Conservation (phyloP, 1,140 invertebrate genomes). For the Drepana arcuata region DNA sequence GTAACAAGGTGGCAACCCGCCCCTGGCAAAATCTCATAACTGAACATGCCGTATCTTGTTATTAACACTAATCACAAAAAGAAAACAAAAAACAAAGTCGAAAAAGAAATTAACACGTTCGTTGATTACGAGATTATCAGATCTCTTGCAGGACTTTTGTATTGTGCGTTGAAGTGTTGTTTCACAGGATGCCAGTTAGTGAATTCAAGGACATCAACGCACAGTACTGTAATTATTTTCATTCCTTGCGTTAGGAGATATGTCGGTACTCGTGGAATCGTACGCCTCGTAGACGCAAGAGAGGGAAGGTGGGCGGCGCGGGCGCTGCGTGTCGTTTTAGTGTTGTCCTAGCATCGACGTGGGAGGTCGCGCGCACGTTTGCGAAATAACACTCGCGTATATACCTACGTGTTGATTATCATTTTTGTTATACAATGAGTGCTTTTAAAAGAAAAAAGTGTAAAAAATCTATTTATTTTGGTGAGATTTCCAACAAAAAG, state of each 20-base stretch:
- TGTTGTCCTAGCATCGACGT: slow-evolving; percentile 9
- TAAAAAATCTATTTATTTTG: slow-evolving; percentile 11
- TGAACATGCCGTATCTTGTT: too few species aligned
- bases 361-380: slow-evolving; percentile 12
- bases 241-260: slow-evolving; percentile 17
- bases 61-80: too few species aligned
- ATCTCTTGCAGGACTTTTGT: slow-evolving; percentile 1
- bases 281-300: slow-evolving; percentile 16
- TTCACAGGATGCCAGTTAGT: slow-evolving; percentile 9
- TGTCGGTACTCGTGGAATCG: slow-evolving; percentile 15
- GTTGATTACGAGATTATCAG: slow-evolving; percentile 12
- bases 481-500: slow-evolving; percentile 9
- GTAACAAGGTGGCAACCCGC: too few species aligned
- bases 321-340: slow-evolving; percentile 10
- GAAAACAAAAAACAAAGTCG: too few species aligned
- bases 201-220: slow-evolving; percentile 9
- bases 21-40: too few species aligned
- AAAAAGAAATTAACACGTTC: slow-evolving; percentile 10
- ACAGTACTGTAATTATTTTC: slow-evolving; percentile 11
- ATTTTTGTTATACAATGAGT: slow-evolving; percentile 3
- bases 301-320: slow-evolving; percentile 8
- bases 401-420: too few species aligned
- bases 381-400: slow-evolving; percentile 6
- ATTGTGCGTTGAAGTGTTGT: slow-evolving; percentile 3
- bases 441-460: slow-evolving; percentile 5